Conservation (phyloP, 2,113 vertebrate species). For the Coptodon rendalli region DNA sequence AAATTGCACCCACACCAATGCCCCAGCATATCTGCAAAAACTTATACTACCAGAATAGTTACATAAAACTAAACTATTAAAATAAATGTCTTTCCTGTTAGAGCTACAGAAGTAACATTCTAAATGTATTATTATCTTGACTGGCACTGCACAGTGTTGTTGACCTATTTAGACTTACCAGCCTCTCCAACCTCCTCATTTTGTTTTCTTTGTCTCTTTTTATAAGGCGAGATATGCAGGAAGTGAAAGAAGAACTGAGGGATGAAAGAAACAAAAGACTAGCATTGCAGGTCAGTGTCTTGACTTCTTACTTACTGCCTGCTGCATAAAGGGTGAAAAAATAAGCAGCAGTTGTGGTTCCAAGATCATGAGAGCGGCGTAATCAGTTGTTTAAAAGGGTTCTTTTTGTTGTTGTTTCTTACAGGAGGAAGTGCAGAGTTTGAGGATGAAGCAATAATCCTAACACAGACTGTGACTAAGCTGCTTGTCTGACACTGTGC, state of each 20-base stretch:
- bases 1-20: neutral
- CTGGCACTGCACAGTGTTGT: neutral
- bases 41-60: neutral
- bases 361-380: neutral
- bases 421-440: conserved; percentile 63
- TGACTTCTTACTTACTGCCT: neutral
- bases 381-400: neutral
- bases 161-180: neutral
- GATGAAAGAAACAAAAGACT: conserved; percentile 64
- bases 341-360: neutral
- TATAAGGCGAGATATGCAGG: conserved; percentile 69
- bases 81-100: neutral
- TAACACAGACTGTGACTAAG: neutral
- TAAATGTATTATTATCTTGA: neutral
- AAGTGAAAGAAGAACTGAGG: conserved; percentile 71
- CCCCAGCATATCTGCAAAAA: neutral
- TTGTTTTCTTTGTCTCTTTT: neutral
- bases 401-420: neutral
- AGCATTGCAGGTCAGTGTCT: conserved; percentile 61
- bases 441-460: conserved; percentile 52
- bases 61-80: neutral
- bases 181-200: neutral
- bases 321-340: neutral
- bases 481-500: neutral
- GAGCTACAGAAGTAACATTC: neutral